Base-by-base conservation (phyloP, 2,797 vertebrate species). In the Phylloscopus collybita region DNA sequence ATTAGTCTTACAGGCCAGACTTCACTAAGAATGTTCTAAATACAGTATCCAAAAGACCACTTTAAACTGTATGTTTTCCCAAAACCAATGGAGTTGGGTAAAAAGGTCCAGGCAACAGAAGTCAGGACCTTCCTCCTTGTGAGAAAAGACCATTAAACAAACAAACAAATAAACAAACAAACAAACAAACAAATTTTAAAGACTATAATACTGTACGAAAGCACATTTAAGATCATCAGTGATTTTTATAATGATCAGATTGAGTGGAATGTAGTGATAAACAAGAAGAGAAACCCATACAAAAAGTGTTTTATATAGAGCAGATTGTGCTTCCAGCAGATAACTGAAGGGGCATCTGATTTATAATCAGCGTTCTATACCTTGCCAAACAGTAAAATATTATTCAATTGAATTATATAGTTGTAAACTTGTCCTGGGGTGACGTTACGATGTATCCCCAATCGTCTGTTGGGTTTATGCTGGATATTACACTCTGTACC, bases 321-420 rank as follows among this genome's bases (percentile, higher is more conserved):
- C 22, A 73, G 74, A 72, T 11, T 60, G 36, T 66, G 36, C 36
- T 92, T 80, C 59, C 44, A 88, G 61, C 12, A 81, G 47, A 51
- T 66, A 69, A 36, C 26, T 65, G 40, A 85, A 47, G 23, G 11
- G 1, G 1, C 34, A 71, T 59, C 65, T 74, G 86, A 82, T 89
- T 96, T 92, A 87, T 49, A 87, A 73, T 38, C 64, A 76, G 40
- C 87, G 32, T 65, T 70, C 60, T 66, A 66, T 26, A 75, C 18
- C 42, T 79, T 88, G 44, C 51, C 56, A 90, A 90, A 70, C 13
- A 79, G 17, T 81, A 94, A 86, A 91, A 90, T 81, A 84, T 10
- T 3, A 82, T 67, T 76, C 72, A 50, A 29, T 54, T 70, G 51
- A 73, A 82, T 88, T 76, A 64, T 22, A 16, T 27, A 38, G 13